Conservation (phyloP, 2,888 invertebrate species). For the Oscheius onirici region DNA sequence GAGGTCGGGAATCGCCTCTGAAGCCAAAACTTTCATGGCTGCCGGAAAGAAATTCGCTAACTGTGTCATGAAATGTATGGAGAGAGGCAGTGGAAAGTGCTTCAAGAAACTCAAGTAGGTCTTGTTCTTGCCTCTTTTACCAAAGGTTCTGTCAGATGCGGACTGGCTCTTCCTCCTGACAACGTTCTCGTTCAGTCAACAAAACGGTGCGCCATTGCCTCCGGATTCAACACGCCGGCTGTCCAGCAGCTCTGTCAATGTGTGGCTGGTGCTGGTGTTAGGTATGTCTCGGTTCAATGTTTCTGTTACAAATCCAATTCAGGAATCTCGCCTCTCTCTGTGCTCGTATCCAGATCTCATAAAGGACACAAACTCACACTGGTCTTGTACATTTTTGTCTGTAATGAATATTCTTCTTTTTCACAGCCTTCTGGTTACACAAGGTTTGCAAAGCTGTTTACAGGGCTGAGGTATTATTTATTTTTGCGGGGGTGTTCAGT, state of each 20-base stretch:
- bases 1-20: constrained; percentile 57
- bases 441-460: too few relatives aligned
- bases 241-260: constrained; percentile 64
- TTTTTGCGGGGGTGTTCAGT: too few relatives aligned
- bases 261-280: constrained; percentile 57
- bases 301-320: background rate
- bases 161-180: constrained; percentile 67
- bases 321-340: constrained; percentile 35
- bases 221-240: constrained; percentile 63
- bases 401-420: constrained; percentile 12
- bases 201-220: constrained; percentile 63
- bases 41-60: constrained; percentile 66
- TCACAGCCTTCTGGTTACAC: too few relatives aligned
- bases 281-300: constrained; percentile 6
- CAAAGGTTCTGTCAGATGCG: constrained; percentile 46
- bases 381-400: background rate
- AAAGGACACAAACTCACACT: background rate
- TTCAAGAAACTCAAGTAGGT: constrained; percentile 47
- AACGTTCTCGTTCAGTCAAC: constrained; percentile 63
- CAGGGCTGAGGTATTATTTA: too few relatives aligned
- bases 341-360: constrained; percentile 36
- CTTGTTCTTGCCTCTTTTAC: background rate
- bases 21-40: constrained; percentile 60
- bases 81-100: constrained; percentile 52
- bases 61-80: constrained; percentile 68